Percentiles rank a stretch among this genome's conserved stretches.
Conservation (phyloP, 2,888 invertebrate species). For the Parascotia fuliginaria region DNA sequence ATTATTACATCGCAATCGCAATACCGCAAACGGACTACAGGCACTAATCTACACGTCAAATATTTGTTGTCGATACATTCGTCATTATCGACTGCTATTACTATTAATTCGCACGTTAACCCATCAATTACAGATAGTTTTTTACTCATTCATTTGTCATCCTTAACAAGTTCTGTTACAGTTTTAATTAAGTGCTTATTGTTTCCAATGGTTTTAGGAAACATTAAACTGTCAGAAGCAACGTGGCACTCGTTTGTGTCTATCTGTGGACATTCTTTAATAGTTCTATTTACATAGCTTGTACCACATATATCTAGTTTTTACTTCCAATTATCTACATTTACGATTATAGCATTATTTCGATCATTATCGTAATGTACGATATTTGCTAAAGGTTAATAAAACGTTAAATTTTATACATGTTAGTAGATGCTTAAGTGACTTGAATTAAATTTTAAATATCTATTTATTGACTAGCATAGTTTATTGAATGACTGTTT, state of each 20-base stretch:
- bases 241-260: conserved; percentile 21
- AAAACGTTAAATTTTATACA: conserved; percentile 39
- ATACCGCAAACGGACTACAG: conserved; percentile 32
- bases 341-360: conserved; percentile 46
- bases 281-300: conserved; percentile 43
- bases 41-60: conserved; percentile 64
- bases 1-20: conserved; percentile 24
- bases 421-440: conserved; percentile 22
- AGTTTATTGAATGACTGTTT: too few relatives aligned
- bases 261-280: conserved; percentile 39
- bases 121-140: conserved; percentile 69
- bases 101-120: conserved; percentile 71
- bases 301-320: conserved; percentile 42
- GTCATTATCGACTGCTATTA: conserved; percentile 68
- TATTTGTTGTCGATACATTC: conserved; percentile 58
- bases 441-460: conserved; percentile 26
- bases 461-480: conserved; percentile 12
- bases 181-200: conserved; percentile 54
- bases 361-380: conserved; percentile 54
- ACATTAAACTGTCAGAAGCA: conserved; percentile 40
- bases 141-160: conserved; percentile 79
- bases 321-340: conserved; percentile 40
- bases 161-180: conserved; percentile 54
- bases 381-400: conserved; percentile 56
- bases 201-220: conserved; percentile 48